phyloP scores from a whole-genome alignment of 2,888 invertebrate species.

The Ptychoptera contaminata region DNA sequence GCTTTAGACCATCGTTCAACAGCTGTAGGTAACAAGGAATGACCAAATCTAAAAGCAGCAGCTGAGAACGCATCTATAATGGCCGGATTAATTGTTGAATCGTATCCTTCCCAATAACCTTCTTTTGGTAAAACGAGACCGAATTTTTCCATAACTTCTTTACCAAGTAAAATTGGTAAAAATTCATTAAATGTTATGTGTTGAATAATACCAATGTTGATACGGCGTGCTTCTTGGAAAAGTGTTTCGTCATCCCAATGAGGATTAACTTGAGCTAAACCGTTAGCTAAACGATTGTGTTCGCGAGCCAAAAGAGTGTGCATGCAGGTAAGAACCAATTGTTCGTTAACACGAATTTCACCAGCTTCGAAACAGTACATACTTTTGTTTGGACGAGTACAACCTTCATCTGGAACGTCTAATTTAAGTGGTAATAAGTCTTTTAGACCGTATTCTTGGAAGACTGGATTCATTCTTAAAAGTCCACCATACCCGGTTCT shows the following conservation, averaged over 20 bases:
- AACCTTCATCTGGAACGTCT: conserved; percentile 84
- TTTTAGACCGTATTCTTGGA: conserved; percentile 72
- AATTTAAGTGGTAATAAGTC: conserved; percentile 75
- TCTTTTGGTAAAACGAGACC: conserved; percentile 70
- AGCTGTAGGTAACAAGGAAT: conserved; percentile 76
- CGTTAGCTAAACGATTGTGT: conserved; percentile 73
- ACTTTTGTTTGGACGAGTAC: conserved; percentile 73
- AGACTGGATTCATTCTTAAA: conserved; percentile 77
- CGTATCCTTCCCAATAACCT: conserved; percentile 45
- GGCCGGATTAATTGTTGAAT: conserved; percentile 68
- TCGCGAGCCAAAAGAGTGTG: conserved; percentile 82
- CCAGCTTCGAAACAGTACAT: conserved; percentile 90
- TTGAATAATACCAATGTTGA: conserved; percentile 74
- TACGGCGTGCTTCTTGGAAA: conserved; percentile 73
- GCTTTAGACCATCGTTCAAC: conserved; percentile 91
- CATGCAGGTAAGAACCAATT: conserved; percentile 77
- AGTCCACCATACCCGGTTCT: conserved; percentile 69
- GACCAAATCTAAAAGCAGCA: conserved; percentile 84
- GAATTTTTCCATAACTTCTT: conserved; percentile 83
- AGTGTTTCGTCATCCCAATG: conserved; percentile 89
- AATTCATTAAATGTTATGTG: conserved; percentile 86
- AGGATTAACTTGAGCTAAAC: conserved; percentile 63
- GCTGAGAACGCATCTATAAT: conserved; percentile 82
- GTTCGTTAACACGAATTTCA: conserved; percentile 88
- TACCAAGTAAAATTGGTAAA: conserved; percentile 72